phyloP scores from a whole-genome alignment of 2,888 invertebrate genomes.

The Drosophila anomelani region DNA sequence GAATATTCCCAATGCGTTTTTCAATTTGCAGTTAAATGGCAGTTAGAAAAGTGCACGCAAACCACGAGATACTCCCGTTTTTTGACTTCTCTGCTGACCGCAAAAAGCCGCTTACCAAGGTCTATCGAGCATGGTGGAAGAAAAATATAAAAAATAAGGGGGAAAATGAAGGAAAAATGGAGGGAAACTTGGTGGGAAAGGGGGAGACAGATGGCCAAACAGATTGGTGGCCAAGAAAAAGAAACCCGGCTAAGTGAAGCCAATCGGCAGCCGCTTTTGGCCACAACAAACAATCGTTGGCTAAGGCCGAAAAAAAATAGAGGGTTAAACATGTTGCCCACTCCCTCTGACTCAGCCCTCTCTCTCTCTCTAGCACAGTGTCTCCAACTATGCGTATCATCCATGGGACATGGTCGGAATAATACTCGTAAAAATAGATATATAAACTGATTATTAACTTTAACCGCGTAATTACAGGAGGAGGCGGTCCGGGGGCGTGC shows the following conservation, averaged over 20 bases:
- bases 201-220: slow-evolving; percentile 27
- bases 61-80: slow-evolving; percentile 28
- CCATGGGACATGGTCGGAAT: slow-evolving; percentile 32
- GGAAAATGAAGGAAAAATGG: background rate
- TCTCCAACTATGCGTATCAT: slow-evolving; percentile 46
- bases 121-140: slow-evolving; percentile 60
- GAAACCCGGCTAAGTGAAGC: slow-evolving; percentile 30
- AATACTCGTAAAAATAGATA: slow-evolving; percentile 23
- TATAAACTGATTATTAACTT: slow-evolving; percentile 69
- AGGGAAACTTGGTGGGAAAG: background rate
- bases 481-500: slow-evolving; percentile 52
- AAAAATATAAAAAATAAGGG: background rate
- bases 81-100: slow-evolving; percentile 52
- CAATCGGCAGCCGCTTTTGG: slow-evolving; percentile 41
- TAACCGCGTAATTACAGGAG: slow-evolving; percentile 69
- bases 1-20: slow-evolving; percentile 41
- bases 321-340: slow-evolving; percentile 30
- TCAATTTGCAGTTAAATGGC: slow-evolving; percentile 66
- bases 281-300: slow-evolving; percentile 50
- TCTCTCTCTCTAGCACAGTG: background rate
- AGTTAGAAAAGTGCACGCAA: slow-evolving; percentile 57
- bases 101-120: slow-evolving; percentile 57
- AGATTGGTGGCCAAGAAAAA: slow-evolving; percentile 34
- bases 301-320: slow-evolving; percentile 16
- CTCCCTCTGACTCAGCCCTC: background rate